A percentile compares a stretch with the other conserved stretches of the same genome.
phyloP scores from a whole-genome alignment of 2,113 vertebrate genomes.

The Terrapene triunguis region DNA sequence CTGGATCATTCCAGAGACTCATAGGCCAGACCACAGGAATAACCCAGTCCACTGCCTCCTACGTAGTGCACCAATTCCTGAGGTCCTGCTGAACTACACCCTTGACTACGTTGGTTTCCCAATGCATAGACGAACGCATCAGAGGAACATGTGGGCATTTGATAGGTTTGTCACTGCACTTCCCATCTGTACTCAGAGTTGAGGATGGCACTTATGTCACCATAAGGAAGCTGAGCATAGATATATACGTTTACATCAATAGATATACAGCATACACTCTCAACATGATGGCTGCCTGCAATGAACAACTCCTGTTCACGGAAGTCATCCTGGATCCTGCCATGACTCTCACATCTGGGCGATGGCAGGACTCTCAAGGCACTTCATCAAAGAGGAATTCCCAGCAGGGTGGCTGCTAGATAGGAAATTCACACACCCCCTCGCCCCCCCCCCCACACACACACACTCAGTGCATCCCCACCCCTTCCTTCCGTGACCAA shows the following conservation, averaged over 20 bases:
- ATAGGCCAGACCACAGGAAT: neutral
- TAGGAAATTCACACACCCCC: neutral
- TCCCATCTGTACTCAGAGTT: neutral
- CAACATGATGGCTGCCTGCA: neutral
- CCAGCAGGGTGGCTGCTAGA: neutral
- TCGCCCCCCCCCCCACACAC: too few relatives aligned
- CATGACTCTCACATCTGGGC: neutral
- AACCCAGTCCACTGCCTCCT: neutral
- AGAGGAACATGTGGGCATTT: neutral
- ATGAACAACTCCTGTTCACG: neutral
- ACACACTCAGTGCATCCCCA: neutral
- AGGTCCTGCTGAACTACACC: neutral
- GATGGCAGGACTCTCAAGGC: neutral
- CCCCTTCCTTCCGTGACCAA: neutral
- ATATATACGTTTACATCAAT: neutral
- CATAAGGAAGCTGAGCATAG: neutral
- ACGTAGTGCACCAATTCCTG: neutral
- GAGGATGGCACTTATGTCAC: neutral
- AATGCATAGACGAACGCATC: neutral
- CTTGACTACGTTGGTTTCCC: neutral
- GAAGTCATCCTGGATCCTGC: neutral
- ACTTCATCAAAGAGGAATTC: neutral
- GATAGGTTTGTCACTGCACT: neutral
- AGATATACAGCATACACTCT: neutral
- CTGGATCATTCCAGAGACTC: neutral